These are phyloP conservation scores for Psettodes erumei DNA, from an alignment of 2,113 vertebrate genomes.

Conservation along the genomic window DNA sequence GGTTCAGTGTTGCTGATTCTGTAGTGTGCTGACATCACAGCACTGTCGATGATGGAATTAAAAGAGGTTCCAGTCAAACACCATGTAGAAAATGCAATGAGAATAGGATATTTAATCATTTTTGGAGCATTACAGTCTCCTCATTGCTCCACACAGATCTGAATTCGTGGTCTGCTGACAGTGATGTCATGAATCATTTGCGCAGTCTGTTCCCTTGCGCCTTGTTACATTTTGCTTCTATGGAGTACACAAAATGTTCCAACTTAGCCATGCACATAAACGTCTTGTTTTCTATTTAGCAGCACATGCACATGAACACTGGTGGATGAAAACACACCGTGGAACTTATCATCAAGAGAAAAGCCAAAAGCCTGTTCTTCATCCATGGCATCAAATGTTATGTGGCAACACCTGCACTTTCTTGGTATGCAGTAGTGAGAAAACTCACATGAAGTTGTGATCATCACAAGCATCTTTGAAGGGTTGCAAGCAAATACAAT, in stretches of 20 bases:
- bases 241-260: too few relatives aligned
- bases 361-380: background rate
- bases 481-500: background rate
- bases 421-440: background rate
- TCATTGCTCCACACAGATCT: too few relatives aligned
- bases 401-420: constrained; percentile 22
- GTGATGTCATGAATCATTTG: too few relatives aligned
- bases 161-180: too few relatives aligned
- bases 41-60: background rate
- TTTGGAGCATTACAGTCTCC: too few relatives aligned
- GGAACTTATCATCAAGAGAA: too few relatives aligned
- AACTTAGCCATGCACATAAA: background rate
- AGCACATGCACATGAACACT: background rate
- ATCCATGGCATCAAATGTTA: constrained; percentile 1
- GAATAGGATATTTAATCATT: background rate
- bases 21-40: too few relatives aligned
- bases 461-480: background rate
- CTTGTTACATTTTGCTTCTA: too few relatives aligned
- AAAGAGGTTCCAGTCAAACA: background rate
- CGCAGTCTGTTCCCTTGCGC: background rate
- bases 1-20: too few relatives aligned
- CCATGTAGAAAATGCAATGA: background rate
- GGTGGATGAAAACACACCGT: background rate
- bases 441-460: background rate
- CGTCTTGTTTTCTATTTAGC: too few relatives aligned